Conservation (phyloP, 2,797 vertebrate species). For the Anguilla marmorata region DNA sequence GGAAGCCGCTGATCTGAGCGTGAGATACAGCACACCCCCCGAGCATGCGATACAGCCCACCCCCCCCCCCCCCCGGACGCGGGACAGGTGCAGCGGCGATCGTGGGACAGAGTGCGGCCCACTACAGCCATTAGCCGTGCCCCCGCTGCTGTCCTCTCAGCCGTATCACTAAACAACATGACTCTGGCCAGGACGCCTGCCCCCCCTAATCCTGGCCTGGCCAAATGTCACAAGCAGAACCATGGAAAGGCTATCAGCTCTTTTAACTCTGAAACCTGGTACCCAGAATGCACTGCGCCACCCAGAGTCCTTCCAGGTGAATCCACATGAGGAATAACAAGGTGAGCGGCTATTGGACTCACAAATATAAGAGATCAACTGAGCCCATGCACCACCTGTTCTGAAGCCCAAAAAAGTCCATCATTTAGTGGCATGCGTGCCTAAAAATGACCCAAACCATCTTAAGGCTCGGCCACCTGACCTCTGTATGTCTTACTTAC, state of each 20-base stretch:
- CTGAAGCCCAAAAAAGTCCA: neutral
- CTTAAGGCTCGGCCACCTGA: neutral
- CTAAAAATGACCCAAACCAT: neutral
- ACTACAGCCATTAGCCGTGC: slow-evolving; percentile 4
- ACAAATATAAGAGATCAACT: neutral
- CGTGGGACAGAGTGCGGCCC: neutral
- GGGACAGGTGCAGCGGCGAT: slow-evolving; percentile 38
- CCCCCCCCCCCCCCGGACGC: neutral
- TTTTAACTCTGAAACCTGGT: neutral
- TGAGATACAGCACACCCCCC: slow-evolving; percentile 34
- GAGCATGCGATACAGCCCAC: too few species aligned
- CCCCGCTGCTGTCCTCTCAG: neutral
- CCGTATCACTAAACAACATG: neutral
- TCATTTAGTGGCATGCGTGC: neutral
- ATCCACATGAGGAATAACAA: neutral
- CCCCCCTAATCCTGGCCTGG: neutral
- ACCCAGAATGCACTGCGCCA: slow-evolving; percentile 13
- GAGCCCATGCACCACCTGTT: neutral
- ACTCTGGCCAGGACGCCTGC: neutral
- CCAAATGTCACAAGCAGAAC: neutral
- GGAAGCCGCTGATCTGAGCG: slow-evolving; percentile 2
- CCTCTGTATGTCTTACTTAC: neutral
- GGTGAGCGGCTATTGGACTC: neutral
- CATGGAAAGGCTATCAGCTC: neutral
- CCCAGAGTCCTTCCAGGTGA: neutral